A percentile compares a stretch with the other conserved stretches of the same genome.
These are phyloP conservation scores for Panulirus ornatus DNA, from an alignment of 1,140 invertebrate genomes.

Conservation along the genomic window DNA sequence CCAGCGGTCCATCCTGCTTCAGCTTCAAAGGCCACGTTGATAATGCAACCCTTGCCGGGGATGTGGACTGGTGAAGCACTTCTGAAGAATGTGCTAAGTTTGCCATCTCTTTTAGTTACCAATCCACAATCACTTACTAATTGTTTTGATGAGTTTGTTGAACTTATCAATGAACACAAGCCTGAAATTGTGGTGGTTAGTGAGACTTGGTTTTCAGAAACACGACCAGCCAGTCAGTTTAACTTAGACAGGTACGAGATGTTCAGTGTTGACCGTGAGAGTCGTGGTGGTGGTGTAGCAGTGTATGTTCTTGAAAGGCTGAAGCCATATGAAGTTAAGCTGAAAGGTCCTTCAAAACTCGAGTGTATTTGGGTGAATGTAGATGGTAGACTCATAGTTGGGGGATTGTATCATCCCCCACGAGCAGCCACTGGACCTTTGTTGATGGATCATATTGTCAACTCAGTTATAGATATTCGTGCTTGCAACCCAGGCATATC, in stretches of 20 bases:
- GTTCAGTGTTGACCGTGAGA: conserved; percentile 73
- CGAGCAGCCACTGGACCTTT: conserved; percentile 71
- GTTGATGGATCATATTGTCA: conserved; percentile 74
- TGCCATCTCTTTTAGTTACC: conserved; percentile 69
- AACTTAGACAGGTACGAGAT: conserved; percentile 57
- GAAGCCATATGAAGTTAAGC: conserved; percentile 32
- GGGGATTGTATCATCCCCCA: conserved; percentile 71
- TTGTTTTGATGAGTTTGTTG: conserved; percentile 69
- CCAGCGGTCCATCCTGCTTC: not conserved
- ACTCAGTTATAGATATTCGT: conserved; percentile 67
- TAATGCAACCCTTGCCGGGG: not conserved
- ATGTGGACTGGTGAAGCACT: not conserved
- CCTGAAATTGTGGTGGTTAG: conserved; percentile 71
- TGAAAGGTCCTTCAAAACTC: conserved; percentile 66
- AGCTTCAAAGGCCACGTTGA: not conserved
- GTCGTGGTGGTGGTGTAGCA: conserved; percentile 71
- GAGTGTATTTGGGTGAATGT: conserved; percentile 73
- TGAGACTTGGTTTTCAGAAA: conserved; percentile 74
- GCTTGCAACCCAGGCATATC: conserved; percentile 21
- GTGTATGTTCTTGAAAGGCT: conserved; percentile 57
- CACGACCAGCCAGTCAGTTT: conserved; percentile 54
- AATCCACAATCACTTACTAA: conserved; percentile 74
- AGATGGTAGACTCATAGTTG: conserved; percentile 47
- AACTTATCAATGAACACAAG: conserved; percentile 34
- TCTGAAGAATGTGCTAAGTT: not conserved